Evolutionary conservation across 2,888 invertebrate genomes (phyloP).

Genomic region (Idaea straminata): DNA sequence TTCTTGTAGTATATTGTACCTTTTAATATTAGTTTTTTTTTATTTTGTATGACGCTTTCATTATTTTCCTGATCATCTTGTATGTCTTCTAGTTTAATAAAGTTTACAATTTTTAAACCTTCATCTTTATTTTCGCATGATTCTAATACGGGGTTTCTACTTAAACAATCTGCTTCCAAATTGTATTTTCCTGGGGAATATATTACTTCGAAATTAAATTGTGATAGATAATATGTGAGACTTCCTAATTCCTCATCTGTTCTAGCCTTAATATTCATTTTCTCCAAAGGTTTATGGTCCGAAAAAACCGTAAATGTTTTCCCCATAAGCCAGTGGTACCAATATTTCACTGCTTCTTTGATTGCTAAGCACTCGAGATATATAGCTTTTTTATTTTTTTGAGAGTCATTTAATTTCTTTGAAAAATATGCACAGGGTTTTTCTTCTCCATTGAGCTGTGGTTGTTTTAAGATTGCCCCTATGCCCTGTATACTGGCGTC

Average conservation of each 20-base stretch:
- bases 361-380: conserved; percentile 29
- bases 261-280: conserved; percentile 12
- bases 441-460: neutral
- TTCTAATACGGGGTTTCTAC: conserved; percentile 2
- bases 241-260: conserved; percentile 34
- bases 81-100: conserved; percentile 22
- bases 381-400: conserved; percentile 13
- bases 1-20: conserved; percentile 23
- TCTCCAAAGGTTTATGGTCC: conserved; percentile 26
- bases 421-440: neutral
- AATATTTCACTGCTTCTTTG: conserved; percentile 29
- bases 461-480: conserved; percentile 16
- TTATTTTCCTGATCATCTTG: conserved; percentile 10
- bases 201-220: conserved; percentile 33
- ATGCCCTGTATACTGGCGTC: conserved; percentile 16
- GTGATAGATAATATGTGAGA: conserved; percentile 34
- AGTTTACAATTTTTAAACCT: conserved; percentile 27
- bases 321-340: conserved; percentile 29
- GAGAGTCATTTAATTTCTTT: neutral
- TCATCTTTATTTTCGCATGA: conserved; percentile 24
- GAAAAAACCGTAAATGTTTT: conserved; percentile 25
- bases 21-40: conserved; percentile 7
- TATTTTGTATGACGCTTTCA: conserved; percentile 15
- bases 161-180: conserved; percentile 8
- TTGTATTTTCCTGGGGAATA: conserved; percentile 21